A percentile compares a stretch with the other conserved stretches of the same genome.
These are phyloP conservation scores for Rutilus rutilus DNA, from an alignment of 2,113 vertebrate species.

Conservation along the genomic window DNA sequence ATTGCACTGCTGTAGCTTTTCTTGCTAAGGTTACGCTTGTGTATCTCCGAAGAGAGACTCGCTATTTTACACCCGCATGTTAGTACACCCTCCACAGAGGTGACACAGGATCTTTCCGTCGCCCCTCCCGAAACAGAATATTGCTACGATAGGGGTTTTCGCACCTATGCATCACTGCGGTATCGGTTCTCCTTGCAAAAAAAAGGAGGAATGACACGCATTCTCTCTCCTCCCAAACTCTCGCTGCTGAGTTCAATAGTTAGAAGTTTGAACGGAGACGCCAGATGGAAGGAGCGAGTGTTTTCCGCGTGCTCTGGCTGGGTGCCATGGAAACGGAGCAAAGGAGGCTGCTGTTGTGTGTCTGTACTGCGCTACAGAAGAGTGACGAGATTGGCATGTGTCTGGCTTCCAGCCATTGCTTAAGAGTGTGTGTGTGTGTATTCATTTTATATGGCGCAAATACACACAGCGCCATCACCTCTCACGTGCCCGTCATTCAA, in stretches of 20 bases:
- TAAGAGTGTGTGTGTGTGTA: constrained; percentile 5
- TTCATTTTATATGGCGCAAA: background rate
- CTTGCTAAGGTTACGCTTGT: constrained; percentile 6
- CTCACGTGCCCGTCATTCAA: too few species aligned
- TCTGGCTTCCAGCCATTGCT: constrained; percentile 37
- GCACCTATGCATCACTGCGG: constrained; percentile 13
- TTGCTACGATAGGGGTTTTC: constrained; percentile 16
- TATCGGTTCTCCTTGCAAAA: background rate
- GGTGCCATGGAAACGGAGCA: constrained; percentile 45
- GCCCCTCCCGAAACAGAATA: background rate
- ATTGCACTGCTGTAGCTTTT: constrained; percentile 33
- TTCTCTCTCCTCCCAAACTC: constrained; percentile 10
- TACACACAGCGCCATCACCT: background rate
- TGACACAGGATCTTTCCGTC: constrained; percentile 1
- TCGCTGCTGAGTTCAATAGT: constrained; percentile 16
- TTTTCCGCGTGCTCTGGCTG: constrained; percentile 44
- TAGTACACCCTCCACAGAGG: constrained; percentile 10
- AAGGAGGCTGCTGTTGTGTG: constrained; percentile 37
- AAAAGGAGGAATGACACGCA: background rate
- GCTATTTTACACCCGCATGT: background rate
- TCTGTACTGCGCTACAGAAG: constrained; percentile 31
- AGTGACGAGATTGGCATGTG: constrained; percentile 48
- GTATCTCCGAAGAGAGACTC: background rate
- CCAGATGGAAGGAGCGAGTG: constrained; percentile 50
- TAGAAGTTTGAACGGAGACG: constrained; percentile 43